Percentiles rank a stretch among this genome's conserved stretches.
phyloP scores from a whole-genome alignment of 2,113 vertebrate species.

The Gadus macrocephalus region DNA sequence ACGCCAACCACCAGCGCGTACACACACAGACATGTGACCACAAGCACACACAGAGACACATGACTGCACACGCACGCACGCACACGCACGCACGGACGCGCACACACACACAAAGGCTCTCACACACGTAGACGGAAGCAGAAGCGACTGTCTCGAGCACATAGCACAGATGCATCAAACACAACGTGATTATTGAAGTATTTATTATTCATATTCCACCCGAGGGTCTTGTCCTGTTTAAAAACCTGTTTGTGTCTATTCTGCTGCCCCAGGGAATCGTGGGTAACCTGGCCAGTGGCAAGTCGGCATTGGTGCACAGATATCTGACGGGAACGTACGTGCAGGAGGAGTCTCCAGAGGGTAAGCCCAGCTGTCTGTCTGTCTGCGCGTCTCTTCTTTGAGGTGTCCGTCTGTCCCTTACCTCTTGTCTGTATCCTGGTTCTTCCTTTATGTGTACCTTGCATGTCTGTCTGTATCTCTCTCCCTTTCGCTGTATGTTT shows the following conservation, averaged over 20 bases:
- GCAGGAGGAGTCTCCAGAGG: conserved; percentile 97
- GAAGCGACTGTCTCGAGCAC: no score
- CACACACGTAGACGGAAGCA: no score
- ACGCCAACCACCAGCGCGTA: neutral
- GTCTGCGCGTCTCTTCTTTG: neutral
- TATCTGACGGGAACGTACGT: conserved; percentile 97
- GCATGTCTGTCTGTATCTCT: neutral
- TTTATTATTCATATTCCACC: no score
- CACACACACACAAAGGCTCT: no score
- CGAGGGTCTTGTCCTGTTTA: no score
- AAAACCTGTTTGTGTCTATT: no score
- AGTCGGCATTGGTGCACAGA: conserved; percentile 94
- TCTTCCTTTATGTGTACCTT: neutral
- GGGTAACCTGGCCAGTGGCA: conserved; percentile 95
- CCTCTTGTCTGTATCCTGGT: neutral
- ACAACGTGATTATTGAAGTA: no score
- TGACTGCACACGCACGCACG: neutral
- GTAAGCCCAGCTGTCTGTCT: conserved; percentile 60
- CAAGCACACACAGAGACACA: neutral
- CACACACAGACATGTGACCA: neutral
- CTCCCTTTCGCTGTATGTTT: neutral
- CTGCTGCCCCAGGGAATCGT: conserved; percentile 84
- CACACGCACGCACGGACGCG: no score
- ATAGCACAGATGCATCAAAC: no score
- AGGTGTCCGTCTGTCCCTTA: no score